These are phyloP conservation scores for Polydrusus pterygomalis DNA, from an alignment of 2,888 invertebrate species.

Conservation along the genomic window DNA sequence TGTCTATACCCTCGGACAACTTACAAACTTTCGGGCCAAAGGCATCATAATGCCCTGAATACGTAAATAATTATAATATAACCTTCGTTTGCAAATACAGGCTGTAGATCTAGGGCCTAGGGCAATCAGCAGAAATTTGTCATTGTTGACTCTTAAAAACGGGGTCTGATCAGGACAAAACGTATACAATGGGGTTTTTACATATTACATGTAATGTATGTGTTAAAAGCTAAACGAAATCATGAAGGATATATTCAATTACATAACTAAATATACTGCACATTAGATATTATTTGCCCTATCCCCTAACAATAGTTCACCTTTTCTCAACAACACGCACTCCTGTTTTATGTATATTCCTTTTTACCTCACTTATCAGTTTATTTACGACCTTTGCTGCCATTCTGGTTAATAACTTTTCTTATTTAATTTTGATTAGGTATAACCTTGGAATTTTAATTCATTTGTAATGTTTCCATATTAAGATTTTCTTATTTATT, in stretches of 20 bases:
- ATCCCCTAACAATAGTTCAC: background rate
- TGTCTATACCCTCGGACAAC: too few relatives aligned
- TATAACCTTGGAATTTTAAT: slow-evolving; percentile 7
- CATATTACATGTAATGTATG: too few relatives aligned
- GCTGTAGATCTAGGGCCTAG: too few relatives aligned
- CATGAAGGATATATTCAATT: background rate
- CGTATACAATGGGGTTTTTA: too few relatives aligned
- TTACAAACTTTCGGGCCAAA: too few relatives aligned
- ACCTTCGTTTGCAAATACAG: too few relatives aligned
- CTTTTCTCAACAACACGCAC: background rate
- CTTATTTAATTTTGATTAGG: slow-evolving; percentile 10
- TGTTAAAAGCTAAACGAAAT: too few relatives aligned
- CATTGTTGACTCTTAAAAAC: too few relatives aligned
- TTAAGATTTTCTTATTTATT: background rate
- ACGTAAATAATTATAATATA: too few relatives aligned
- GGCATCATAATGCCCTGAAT: too few relatives aligned
- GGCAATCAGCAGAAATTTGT: too few relatives aligned
- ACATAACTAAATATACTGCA: background rate
- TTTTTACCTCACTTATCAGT: slow-evolving; percentile 10
- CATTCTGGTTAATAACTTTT: background rate
- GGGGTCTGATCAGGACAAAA: too few relatives aligned
- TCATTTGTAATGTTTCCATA: slow-evolving; percentile 1
- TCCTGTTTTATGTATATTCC: background rate
- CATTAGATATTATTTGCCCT: background rate
- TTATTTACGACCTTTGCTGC: slow-evolving; percentile 7